Evolutionary conservation across 2,113 vertebrate species (phyloP).

Genomic region (Synchiropus splendidus): DNA sequence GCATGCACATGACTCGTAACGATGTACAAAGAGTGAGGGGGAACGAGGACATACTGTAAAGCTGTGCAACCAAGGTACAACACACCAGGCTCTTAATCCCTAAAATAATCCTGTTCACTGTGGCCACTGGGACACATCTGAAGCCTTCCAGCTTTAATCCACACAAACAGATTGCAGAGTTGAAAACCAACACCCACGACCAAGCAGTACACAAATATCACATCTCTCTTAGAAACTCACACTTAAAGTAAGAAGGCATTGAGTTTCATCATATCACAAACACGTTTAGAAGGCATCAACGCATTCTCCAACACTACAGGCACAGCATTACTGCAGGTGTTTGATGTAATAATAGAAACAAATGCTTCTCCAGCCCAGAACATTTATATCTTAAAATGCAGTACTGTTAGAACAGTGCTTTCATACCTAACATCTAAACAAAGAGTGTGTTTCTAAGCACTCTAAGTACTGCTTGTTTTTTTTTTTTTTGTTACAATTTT

Average conservation of each 20-base stretch:
- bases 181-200: constrained; percentile 33
- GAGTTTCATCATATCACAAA: background rate
- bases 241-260: constrained; percentile 2
- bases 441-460: too few relatives aligned
- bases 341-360: too few relatives aligned
- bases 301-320: too few relatives aligned
- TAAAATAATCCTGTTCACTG: constrained; percentile 58
- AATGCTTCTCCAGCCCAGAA: too few relatives aligned
- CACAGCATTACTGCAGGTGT: too few relatives aligned
- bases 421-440: too few relatives aligned
- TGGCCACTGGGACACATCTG: constrained; percentile 52
- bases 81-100: constrained; percentile 58
- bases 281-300: too few relatives aligned
- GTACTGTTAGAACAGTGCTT: too few relatives aligned
- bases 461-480: too few relatives aligned
- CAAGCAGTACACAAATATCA: constrained; percentile 11
- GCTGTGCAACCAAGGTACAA: constrained; percentile 41
- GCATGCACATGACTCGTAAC: too few relatives aligned
- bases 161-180: constrained; percentile 20
- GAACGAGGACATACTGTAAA: constrained; percentile 36
- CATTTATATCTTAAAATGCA: too few relatives aligned
- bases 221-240: constrained; percentile 3
- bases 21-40: constrained; percentile 17
- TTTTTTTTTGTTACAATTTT: too few relatives aligned
- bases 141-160: constrained; percentile 53